Percentiles rank a stretch among this genome's conserved stretches.
phyloP scores from a whole-genome alignment of 2,797 vertebrate genomes.

The Smutsia gigantea region DNA sequence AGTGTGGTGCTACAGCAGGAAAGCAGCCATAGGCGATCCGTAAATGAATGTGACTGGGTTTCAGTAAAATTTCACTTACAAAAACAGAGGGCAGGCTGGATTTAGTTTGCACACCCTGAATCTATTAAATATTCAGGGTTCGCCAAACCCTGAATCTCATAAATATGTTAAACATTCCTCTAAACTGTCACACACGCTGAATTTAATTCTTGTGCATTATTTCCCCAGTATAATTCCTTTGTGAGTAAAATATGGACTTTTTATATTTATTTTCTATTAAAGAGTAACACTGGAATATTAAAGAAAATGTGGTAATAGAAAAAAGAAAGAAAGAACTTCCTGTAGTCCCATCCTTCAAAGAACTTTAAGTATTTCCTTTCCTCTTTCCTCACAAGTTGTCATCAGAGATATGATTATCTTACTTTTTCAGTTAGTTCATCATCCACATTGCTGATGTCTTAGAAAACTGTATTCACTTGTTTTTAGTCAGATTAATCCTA shows the following conservation, averaged over 20 bases:
- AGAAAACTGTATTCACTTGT: background rate
- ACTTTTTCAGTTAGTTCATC: background rate
- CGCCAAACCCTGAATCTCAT: background rate
- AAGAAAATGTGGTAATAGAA: background rate
- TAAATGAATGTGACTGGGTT: background rate
- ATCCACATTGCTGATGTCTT: background rate
- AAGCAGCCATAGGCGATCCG: background rate
- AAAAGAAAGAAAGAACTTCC: background rate
- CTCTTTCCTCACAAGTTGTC: background rate
- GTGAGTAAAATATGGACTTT: background rate
- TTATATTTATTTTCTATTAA: constrained; percentile 7
- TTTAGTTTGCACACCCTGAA: background rate
- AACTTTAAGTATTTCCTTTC: background rate
- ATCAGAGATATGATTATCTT: background rate
- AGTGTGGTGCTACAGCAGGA: background rate
- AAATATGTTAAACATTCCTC: background rate
- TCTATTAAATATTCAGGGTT: background rate
- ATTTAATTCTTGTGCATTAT: background rate
- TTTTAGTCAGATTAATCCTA: background rate
- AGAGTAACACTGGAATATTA: background rate
- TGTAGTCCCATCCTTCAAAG: background rate
- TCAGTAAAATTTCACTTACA: constrained; percentile 45
- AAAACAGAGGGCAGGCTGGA: background rate
- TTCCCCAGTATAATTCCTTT: background rate
- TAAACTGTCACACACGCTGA: background rate